Evolutionary conservation across 2,888 invertebrate genomes (phyloP), one percentile per base, ranked within the genome.

Genomic region (Cordylochernes scorpioides): DNA sequence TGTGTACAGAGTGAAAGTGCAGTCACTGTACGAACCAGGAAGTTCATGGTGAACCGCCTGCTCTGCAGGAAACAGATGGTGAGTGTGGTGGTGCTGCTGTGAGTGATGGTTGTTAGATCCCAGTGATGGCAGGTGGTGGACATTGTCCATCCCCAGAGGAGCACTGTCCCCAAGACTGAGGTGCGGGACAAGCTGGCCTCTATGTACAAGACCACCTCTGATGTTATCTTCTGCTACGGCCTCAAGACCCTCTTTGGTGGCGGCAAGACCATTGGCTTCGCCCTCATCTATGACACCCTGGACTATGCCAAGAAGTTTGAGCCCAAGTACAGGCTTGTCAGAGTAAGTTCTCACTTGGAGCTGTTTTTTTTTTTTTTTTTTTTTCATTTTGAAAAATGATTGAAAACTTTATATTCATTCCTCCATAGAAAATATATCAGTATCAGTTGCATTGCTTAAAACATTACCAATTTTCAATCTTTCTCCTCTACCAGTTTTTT

Each of bases 21-120:
- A 41, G 86, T 84, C 46, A 94, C 91, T 39, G 73, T 97, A 56
- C 71, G 91, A 53, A 94, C 94, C 38, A 67, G 94, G 48, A 94
- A 94, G 64, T 94, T 91, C 58, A 82, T 94, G 82, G 88, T 86
- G 60, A 97, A 97, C 66, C 74, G 88, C 58, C 68, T 97, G 62
- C 67, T 97, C 59, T 73, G 74, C 64, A 71, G 97, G 48, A 88
- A 86, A 64, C 97, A 97, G 67, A 97, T 97, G 97, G 91, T 91
- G 52, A 69, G 71, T 45, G 19, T 18, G n/a, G n/a, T n/a, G n/a
- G n/a, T n/a, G n/a, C n/a, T n/a, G n/a, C n/a, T n/a, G n/a, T n/a
- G n/a, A n/a, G n/a, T n/a, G n/a, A n/a, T n/a, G n/a, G n/a, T n/a
- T n/a, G n/a, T n/a, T n/a, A n/a, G n/a, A n/a, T n/a, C n/a, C n/a